Evolutionary conservation across 2,113 vertebrate species (phyloP).

Genomic region (Brevimyrus niger): DNA sequence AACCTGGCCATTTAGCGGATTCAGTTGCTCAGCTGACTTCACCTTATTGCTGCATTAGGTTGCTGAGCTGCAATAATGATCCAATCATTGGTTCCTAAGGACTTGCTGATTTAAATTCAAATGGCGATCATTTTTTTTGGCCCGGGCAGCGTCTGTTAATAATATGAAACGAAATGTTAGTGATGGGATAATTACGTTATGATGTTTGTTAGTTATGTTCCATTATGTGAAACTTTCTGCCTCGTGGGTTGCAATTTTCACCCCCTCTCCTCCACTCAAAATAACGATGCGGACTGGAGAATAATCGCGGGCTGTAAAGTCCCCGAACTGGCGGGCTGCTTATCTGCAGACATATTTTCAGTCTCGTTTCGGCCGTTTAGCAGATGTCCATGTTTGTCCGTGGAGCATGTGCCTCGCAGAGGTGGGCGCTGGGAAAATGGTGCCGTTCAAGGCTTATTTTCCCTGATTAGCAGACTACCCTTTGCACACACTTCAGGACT

Average conservation of each 20-base stretch:
- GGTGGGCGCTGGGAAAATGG: background rate
- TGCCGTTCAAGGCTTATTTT: background rate
- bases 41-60: too few species aligned
- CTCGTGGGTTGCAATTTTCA: background rate
- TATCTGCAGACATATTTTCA: background rate
- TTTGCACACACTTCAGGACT: background rate
- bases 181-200: background rate
- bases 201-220: background rate
- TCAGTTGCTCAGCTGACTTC: too few species aligned
- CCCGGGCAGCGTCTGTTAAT: background rate
- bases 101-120: too few species aligned
- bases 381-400: background rate
- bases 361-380: background rate
- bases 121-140: too few species aligned
- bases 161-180: background rate
- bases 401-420: background rate
- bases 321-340: background rate
- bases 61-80: too few species aligned
- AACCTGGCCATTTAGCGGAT: too few species aligned
- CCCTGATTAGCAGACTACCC: background rate
- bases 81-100: too few species aligned
- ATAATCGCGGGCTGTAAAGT: background rate
- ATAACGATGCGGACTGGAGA: background rate
- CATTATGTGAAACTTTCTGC: background rate
- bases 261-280: background rate